phyloP scores from a whole-genome alignment of 2,113 vertebrate genomes.

The Tautogolabrus adspersus region DNA sequence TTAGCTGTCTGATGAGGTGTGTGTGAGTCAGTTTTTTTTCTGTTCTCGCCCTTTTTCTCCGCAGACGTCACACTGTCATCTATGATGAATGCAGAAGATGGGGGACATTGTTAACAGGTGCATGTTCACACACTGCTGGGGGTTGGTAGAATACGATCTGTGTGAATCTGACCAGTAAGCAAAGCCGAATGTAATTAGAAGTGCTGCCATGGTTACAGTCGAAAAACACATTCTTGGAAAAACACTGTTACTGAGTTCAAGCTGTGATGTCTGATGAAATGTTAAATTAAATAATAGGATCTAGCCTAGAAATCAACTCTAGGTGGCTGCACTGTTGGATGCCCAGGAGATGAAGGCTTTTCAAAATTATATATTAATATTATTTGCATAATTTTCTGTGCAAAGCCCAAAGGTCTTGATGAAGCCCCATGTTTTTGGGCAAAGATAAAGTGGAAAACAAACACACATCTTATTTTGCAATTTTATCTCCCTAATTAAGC shows the following conservation, averaged over 20 bases:
- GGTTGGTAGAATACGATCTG: background rate
- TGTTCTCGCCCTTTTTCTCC: slow-evolving; percentile 12
- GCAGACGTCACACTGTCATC: slow-evolving; percentile 23
- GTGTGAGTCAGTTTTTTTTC: slow-evolving; percentile 38
- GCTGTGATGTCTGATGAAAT: slow-evolving; percentile 80
- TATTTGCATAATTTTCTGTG: slow-evolving; percentile 70
- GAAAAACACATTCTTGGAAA: slow-evolving; percentile 61
- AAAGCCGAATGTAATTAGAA: slow-evolving; percentile 49
- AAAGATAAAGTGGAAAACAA: slow-evolving; percentile 46
- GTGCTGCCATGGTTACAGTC: slow-evolving; percentile 67
- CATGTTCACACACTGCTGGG: slow-evolving; percentile 8
- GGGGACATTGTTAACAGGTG: slow-evolving; percentile 32
- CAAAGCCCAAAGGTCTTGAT: slow-evolving; percentile 50
- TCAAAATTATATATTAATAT: slow-evolving; percentile 56
- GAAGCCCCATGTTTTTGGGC: slow-evolving; percentile 49
- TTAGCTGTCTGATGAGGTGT: slow-evolving; percentile 39
- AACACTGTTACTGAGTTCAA: slow-evolving; percentile 63
- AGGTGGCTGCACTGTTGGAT: slow-evolving; percentile 60
- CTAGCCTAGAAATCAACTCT: slow-evolving; percentile 68
- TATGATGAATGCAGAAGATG: slow-evolving; percentile 11
- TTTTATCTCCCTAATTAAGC: slow-evolving; percentile 36
- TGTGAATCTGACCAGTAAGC: slow-evolving; percentile 44
- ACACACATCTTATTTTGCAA: slow-evolving; percentile 38
- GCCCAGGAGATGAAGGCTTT: slow-evolving; percentile 48
- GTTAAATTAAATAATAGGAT: slow-evolving; percentile 75